Conservation (phyloP, 2,113 vertebrate genomes). For the Octodon degus region DNA sequence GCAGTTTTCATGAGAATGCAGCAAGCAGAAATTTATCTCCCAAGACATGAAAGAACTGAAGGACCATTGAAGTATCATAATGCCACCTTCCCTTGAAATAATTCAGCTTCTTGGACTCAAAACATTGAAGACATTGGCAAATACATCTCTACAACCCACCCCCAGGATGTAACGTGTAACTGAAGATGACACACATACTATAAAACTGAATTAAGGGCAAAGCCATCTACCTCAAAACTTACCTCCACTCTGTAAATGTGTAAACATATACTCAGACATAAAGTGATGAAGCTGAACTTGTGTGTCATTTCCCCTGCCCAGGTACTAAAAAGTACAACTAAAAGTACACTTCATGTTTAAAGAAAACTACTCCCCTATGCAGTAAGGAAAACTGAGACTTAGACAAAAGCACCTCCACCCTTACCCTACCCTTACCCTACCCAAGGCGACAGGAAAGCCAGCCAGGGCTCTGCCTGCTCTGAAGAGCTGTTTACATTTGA, state of each 20-base stretch:
- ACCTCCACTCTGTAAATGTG: not conserved
- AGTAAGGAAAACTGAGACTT: not conserved
- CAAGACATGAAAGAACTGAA: constrained; percentile 12
- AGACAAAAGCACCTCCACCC: not conserved
- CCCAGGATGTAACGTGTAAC: not conserved
- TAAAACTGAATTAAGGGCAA: not conserved
- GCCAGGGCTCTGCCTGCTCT: not conserved
- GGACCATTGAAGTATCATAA: not conserved
- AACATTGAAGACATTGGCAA: not conserved
- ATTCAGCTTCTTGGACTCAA: not conserved
- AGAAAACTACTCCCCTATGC: not conserved
- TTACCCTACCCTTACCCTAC: not conserved
- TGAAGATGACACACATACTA: not conserved
- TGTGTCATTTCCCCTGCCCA: not conserved
- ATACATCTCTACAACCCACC: not conserved
- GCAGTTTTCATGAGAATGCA: not conserved
- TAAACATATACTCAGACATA: not conserved
- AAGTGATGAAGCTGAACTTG: not conserved
- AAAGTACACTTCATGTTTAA: not conserved
- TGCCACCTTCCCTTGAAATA: constrained; percentile 7
- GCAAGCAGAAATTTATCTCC: constrained; percentile 13
- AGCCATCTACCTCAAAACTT: not conserved
- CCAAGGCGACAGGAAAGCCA: not conserved
- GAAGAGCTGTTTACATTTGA: not conserved
- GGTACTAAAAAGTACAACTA: not conserved